Conservation (phyloP, 2,888 invertebrate genomes). For the Eupelmus urozonus region DNA sequence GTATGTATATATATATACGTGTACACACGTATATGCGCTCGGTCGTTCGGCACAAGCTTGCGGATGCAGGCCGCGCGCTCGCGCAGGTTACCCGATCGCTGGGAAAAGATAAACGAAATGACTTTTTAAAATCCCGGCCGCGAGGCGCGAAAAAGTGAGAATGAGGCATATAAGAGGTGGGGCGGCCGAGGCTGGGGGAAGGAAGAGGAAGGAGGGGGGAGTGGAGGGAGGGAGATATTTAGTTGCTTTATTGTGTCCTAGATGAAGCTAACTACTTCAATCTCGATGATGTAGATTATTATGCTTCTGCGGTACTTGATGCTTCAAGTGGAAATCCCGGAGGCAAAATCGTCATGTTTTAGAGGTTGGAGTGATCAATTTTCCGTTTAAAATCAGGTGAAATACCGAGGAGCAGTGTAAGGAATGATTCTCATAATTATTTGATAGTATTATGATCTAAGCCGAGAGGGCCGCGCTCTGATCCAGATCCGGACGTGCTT, state of each 20-base stretch:
- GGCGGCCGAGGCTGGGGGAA: not conserved
- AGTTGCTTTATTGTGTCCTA: conserved; percentile 44
- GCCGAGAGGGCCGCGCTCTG: too few relatives aligned
- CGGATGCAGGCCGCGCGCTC: conserved; percentile 21
- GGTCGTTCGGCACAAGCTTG: not conserved
- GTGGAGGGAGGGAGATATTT: conserved; percentile 23
- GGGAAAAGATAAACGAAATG: conserved; percentile 48
- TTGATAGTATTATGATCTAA: conserved; percentile 15
- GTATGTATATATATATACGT: not conserved
- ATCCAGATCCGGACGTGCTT: conserved; percentile 46
- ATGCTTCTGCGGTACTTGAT: too few relatives aligned
- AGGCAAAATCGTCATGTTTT: conserved; percentile 28
- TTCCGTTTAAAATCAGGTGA: too few relatives aligned
- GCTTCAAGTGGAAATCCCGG: too few relatives aligned
- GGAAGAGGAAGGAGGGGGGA: not conserved
- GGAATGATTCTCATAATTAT: not conserved
- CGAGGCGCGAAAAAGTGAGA: conserved; percentile 40
- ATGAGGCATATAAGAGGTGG: conserved; percentile 4
- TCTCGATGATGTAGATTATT: too few relatives aligned
- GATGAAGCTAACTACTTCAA: conserved; percentile 46
- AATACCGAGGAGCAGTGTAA: not conserved
- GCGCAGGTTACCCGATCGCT: conserved; percentile 22
- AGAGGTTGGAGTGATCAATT: too few relatives aligned
- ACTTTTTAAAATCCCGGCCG: conserved; percentile 51
- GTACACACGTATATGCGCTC: not conserved